Evolutionary conservation across 2,113 vertebrate genomes (phyloP), one percentile per base, ranked within the genome.

Genomic region (Phalacrocorax carbo): DNA sequence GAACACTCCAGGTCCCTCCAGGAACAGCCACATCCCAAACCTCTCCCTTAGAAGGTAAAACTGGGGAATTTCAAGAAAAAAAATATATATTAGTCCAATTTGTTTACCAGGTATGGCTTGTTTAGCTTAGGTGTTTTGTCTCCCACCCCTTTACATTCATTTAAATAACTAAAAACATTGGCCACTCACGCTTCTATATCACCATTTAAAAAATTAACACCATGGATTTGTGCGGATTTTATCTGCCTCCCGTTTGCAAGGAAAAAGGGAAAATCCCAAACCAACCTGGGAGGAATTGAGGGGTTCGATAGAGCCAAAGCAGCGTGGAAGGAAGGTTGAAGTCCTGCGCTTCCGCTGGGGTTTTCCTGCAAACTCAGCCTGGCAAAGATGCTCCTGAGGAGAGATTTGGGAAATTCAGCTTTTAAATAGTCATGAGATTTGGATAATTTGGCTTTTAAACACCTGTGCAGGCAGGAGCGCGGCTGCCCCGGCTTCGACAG

Each of bases 271-370:
- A 77, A 62, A 78, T 4, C 65, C 57, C 57, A 19, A 51, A 70
- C 80, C 32, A 14, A 85, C 72, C 81, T 64, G 72, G 65, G 65
- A 78, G 26, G 72, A 36, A 48, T 0, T 1, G 15, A 48, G 23
- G 62, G 40, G 29, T 6, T 30, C 8, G 6, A 12, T 0, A 34
- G 51, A 40, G 58, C 46, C 32, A 11, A 21, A 26, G 68, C 3
- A 0, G 60, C 4, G 3, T 0, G 10, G 36, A 29, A 60, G 51
- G 15, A 29, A n/a, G 36, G 60, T 7, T 1, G 1, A 60, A 15
- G 22, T 23, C 27, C 61, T 5, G 70, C 3, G 15, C 38, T 44
- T 38, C 69, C 3, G 0, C 15, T 6, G 19, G 49, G 34, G 19
- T 16, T 9, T 52, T 72, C 76, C 58, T 40, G 27, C 16, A 46